Evolutionary conservation across 2,113 vertebrate species (phyloP).

Genomic region (Oryzias celebensis): DNA sequence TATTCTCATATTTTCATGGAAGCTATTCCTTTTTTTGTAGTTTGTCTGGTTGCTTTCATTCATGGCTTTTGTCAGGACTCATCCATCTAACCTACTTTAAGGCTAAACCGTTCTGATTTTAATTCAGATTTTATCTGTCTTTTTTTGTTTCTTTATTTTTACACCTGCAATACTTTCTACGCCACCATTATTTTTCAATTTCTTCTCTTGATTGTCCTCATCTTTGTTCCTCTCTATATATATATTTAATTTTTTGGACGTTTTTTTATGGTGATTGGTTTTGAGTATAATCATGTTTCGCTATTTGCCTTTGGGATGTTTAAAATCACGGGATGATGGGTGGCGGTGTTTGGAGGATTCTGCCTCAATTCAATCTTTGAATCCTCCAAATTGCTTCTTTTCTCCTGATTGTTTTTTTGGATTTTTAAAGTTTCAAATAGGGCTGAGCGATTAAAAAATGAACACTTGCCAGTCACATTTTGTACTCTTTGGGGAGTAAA

Average conservation of each 20-base stretch:
- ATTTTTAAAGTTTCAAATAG: not conserved
- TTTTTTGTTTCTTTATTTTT: conserved; percentile 24
- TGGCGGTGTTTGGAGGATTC: conserved; percentile 23
- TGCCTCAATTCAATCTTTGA: conserved; percentile 27
- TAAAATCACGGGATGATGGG: conserved; percentile 16
- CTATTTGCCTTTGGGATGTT: conserved; percentile 16
- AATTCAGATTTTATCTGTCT: conserved; percentile 22
- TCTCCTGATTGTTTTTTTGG: conserved; percentile 8
- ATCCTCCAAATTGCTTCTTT: conserved; percentile 26
- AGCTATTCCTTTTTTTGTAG: conserved; percentile 11
- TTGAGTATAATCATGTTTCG: conserved; percentile 13
- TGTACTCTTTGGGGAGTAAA: no score
- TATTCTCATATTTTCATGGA: conserved; percentile 1
- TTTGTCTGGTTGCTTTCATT: conserved; percentile 5
- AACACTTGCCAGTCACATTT: no score
- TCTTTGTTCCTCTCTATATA: conserved; percentile 22
- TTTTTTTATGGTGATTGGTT: conserved; percentile 11
- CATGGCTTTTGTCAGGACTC: conserved; percentile 12
- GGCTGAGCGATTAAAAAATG: no score
- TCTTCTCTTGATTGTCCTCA: conserved; percentile 15
- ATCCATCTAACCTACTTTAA: conserved; percentile 8
- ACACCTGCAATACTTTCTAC: conserved; percentile 17
- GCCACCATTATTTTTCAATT: conserved; percentile 5
- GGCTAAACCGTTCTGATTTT: conserved; percentile 15
- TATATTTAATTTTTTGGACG: conserved; percentile 8